Base-by-base conservation (phyloP, 2,113 vertebrate genomes). In the Tricholaema leucomelas region DNA sequence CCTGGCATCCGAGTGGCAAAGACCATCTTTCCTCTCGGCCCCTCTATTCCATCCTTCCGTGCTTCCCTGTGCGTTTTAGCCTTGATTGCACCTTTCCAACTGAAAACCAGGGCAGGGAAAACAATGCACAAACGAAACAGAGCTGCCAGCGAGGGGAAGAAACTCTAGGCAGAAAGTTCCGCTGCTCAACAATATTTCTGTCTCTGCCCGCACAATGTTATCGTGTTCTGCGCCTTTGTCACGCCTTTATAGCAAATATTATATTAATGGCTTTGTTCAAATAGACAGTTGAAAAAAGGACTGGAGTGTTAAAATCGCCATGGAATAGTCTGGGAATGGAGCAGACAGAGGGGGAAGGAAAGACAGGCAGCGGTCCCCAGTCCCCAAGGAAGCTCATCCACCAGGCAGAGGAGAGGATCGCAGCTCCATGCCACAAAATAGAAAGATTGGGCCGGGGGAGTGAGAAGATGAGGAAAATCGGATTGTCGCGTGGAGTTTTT, bases 201-300 rank as follows among this genome's bases (percentile, higher is more conserved):
- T 95, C 95, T 95, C 93, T 92, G 56, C 42, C 72, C n/a, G 79
- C 87, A 97, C 97, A 97, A 96, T 97, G 97, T 97, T 97, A 98
- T 97, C 97, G 79, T 80, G 78, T 80, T 93, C 88, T 75, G 94
- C 70, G 80, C 91, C 92, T 93, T 88, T 86, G 97, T 97, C 97
- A 97, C 97, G 91, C 98, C 97, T 98, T 67, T 87, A 94, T 15
- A 84, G 97, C 95, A 97, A 98, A 97, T 92, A 97, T 95, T 95
- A 91, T 77, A 81, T 88, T 86, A 97, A 95, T 95, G 86, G 89
- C 89, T 94, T 95, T 93, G 92, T 96, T 94, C 96, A 95, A 94
- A 96, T 85, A 96, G 87, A 95, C 87, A 88, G 92, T 88, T 87
- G 59, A 79, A 91, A 91, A 94, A 92, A 76, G 67, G 58, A 72